phyloP scores from a whole-genome alignment of 2,113 vertebrate species.

The Uria aalge region DNA sequence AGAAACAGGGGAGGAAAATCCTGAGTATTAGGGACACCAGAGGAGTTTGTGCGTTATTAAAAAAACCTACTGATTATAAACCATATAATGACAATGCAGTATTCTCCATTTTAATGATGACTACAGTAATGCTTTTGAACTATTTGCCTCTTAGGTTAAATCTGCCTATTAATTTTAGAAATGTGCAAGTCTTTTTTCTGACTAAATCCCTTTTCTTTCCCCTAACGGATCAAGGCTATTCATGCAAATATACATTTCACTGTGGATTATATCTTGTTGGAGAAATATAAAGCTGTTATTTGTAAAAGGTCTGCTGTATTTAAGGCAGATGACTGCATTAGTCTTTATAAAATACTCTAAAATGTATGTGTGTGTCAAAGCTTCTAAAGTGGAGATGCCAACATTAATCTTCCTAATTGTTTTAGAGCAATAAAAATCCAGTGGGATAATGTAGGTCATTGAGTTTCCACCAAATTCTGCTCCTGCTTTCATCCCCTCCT shows the following conservation, averaged over 20 bases:
- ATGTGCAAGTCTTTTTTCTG: background rate
- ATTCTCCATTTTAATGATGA: background rate
- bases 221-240: background rate
- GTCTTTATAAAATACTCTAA: background rate
- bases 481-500: background rate
- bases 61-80: background rate
- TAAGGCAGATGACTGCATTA: background rate
- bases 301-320: background rate
- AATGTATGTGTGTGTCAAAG: background rate
- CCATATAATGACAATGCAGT: background rate
- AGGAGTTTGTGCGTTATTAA: background rate
- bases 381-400: background rate
- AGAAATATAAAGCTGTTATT: background rate
- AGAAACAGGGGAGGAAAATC: background rate
- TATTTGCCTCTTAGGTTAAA: conserved; percentile 9
- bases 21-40: background rate
- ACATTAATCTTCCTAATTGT: conserved; percentile 13
- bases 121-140: background rate
- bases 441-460: background rate
- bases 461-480: background rate
- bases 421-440: background rate
- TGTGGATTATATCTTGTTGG: background rate
- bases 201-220: conserved; percentile 2
- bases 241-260: background rate
- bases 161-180: conserved; percentile 1